Conservation (phyloP, 2,113 vertebrate species). For the Cavia aperea region DNA sequence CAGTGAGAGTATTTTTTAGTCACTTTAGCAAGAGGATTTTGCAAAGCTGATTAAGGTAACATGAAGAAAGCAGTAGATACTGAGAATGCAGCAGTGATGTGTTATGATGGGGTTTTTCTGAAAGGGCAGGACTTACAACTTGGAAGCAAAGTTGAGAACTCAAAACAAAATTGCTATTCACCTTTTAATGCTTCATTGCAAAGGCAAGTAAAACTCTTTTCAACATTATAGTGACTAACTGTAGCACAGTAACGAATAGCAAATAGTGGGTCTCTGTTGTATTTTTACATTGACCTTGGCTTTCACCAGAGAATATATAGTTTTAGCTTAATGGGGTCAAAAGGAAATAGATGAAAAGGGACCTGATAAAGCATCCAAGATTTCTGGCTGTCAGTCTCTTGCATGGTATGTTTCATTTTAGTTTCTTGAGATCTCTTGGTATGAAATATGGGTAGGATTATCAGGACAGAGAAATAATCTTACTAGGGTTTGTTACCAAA, state of each 20-base stretch:
- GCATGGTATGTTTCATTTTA: neutral
- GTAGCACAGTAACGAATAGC: conserved; percentile 10
- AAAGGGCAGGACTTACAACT: neutral
- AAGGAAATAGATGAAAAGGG: conserved; percentile 42
- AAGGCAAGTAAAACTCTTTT: conserved; percentile 34
- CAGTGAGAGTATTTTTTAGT: neutral
- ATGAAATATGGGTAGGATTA: conserved; percentile 22
- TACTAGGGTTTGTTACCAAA: neutral
- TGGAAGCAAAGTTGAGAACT: neutral
- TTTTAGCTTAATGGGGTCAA: neutral
- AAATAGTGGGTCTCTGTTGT: neutral
- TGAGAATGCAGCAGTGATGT: accelerated
- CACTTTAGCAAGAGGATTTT: neutral
- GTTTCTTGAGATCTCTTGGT: conserved; percentile 10
- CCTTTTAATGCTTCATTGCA: neutral
- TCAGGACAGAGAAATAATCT: neutral
- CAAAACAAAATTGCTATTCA: neutral
- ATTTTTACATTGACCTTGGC: neutral
- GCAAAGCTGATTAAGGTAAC: neutral
- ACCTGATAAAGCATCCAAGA: conserved; percentile 13
- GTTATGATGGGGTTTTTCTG: neutral
- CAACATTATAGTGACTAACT: neutral
- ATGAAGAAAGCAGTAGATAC: neutral
- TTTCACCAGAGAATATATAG: neutral
- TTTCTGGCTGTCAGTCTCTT: conserved; percentile 43